Evolutionary conservation across 1,140 invertebrate genomes (phyloP), one percentile per base, ranked within the genome.

Genomic region (Adelges cooleyi): DNA sequence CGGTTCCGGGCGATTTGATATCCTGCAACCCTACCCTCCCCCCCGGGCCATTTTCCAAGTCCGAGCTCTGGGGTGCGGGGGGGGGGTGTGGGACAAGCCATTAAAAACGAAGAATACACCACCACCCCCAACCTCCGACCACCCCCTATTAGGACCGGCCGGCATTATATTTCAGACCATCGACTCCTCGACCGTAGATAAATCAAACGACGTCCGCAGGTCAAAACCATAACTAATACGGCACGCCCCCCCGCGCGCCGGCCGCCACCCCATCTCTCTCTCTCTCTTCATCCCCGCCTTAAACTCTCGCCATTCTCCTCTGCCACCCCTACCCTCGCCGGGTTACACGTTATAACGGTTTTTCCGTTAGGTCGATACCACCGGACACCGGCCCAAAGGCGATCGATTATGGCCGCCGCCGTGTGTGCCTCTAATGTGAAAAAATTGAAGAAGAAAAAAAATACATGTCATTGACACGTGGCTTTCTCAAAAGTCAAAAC

Each of bases 141-240:
- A 11, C 29, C 11, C 29, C 11, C 29, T 6, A 11, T 11, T 33
- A 5, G 29, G 11, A 33, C 29, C 11, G 11, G 15, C 38, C 33
- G 36, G 52, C 53, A 42, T 56, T 56, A 42, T 56, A 56, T 56
- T 56, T 56, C 53, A 44, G 53, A 56, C 52, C 52, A 56, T 56
- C 52, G 38, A 56, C 36, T 56, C 29, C 52, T 56, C 52, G 52
- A 23, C 36, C 53, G 36, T 25, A 40, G 53, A 56, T 56, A 56
- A 56, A 56, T 56, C 53, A 56, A 44, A 56, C 53, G 33, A 22
- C 42, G 38, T 56, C 53, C 53, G 53, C 53, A 25, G 38, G 53
- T 56, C 53, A 42, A 42, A 56, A 56, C 53, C 53, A 42, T 56
- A 56, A 42, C 53, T 42, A 56, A 56, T 42, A 38, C 38, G 52